phyloP scores from a whole-genome alignment of 2,888 invertebrate species.

The Diaprepes abbreviatus region DNA sequence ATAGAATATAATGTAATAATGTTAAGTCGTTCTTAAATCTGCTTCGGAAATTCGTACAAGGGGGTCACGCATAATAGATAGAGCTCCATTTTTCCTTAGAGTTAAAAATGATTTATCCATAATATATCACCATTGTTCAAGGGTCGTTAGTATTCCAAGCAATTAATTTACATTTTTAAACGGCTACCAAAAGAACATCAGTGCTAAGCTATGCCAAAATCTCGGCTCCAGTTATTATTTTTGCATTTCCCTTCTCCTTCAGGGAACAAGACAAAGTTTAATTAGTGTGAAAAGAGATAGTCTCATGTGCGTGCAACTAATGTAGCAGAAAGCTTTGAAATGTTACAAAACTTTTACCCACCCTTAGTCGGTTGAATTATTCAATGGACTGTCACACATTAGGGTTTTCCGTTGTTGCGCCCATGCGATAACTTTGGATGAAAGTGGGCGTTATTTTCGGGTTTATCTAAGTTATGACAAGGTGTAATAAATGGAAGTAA shows the following conservation, averaged over 20 bases:
- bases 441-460: conserved; percentile 24
- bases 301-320: conserved; percentile 51
- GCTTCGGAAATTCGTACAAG: too few species aligned
- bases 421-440: conserved; percentile 30
- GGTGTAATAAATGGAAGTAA: conserved; percentile 29
- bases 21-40: too few species aligned
- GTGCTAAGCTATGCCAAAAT: conserved; percentile 22
- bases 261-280: conserved; percentile 48
- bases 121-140: neutral
- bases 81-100: neutral
- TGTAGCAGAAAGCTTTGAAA: conserved; percentile 49
- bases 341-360: conserved; percentile 38
- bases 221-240: conserved; percentile 38
- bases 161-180: conserved; percentile 20
- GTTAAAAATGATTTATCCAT: neutral
- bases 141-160: conserved; percentile 19
- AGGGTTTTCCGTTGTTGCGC: conserved; percentile 32
- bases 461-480: conserved; percentile 28
- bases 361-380: conserved; percentile 38
- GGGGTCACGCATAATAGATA: too few species aligned
- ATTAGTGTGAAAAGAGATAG: conserved; percentile 58
- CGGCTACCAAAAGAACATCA: conserved; percentile 32
- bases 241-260: conserved; percentile 43
- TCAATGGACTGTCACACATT: conserved; percentile 43
- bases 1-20: too few species aligned